These are phyloP conservation scores for Stylophora pistillata DNA, from an alignment of 64 coral and sea anemone species.

Conservation along the genomic window DNA sequence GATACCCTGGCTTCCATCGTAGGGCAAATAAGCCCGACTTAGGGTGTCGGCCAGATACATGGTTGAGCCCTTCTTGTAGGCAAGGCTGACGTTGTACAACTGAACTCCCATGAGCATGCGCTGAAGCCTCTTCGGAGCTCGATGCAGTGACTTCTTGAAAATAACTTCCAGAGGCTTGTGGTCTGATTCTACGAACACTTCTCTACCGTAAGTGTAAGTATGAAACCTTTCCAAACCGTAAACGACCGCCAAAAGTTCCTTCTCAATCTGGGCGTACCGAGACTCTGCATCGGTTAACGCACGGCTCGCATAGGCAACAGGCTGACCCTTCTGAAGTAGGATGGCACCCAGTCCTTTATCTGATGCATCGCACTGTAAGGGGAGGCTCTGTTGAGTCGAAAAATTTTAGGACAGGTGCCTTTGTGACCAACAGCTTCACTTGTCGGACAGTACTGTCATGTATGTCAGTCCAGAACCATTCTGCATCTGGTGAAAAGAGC, in stretches of 20 bases:
- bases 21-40: background rate
- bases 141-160: constrained; percentile 1
- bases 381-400: background rate
- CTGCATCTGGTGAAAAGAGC: background rate
- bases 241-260: background rate
- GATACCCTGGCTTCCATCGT: background rate
- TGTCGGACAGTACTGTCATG: constrained; percentile 32
- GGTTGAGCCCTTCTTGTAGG: background rate
- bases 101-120: background rate
- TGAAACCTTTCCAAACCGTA: background rate
- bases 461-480: constrained; percentile 15
- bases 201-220: background rate
- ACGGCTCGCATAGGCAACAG: background rate
- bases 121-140: constrained; percentile 8
- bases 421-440: background rate
- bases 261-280: background rate
- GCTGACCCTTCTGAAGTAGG: background rate
- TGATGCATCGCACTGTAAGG: constrained; percentile 45
- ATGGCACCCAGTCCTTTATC: constrained; percentile 26
- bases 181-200: background rate
- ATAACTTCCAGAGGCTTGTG: constrained; percentile 19
- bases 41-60: constrained; percentile 7
- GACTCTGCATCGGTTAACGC: background rate
- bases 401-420: constrained; percentile 15
- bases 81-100: background rate